A percentile compares a stretch with the other conserved stretches of the same genome.
phyloP scores from a whole-genome alignment of 1,140 invertebrate species.

The Cydia strobilella region DNA sequence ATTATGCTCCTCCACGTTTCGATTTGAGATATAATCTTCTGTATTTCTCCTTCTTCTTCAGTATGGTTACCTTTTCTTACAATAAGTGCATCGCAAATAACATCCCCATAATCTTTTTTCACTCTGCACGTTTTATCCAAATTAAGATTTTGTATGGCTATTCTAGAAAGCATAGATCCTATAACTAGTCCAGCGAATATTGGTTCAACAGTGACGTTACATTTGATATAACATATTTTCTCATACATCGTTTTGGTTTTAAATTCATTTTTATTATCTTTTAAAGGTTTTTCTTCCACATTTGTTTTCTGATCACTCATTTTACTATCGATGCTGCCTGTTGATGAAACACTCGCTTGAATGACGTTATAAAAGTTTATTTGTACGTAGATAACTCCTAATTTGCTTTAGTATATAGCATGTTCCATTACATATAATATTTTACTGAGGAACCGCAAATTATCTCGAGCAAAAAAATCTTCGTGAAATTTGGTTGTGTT shows the following conservation, averaged over 20 bases:
- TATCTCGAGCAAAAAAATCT: not conserved
- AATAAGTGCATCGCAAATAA: constrained; percentile 79
- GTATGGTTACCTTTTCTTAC: constrained; percentile 69
- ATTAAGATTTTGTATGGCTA: constrained; percentile 82
- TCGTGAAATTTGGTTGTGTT: not conserved
- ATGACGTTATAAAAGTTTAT: constrained; percentile 14
- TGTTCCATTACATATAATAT: not conserved
- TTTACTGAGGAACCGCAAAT: not conserved
- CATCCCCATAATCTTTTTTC: constrained; percentile 74
- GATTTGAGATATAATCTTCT: constrained; percentile 80
- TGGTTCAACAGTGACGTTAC: constrained; percentile 80
- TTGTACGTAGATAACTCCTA: constrained; percentile 1
- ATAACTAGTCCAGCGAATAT: constrained; percentile 79
- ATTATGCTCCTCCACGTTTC: constrained; percentile 80
- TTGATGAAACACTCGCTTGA: not conserved
- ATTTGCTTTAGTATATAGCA: not conserved
- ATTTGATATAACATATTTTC: constrained; percentile 31
- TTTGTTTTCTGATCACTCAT: constrained; percentile 9
- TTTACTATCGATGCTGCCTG: not conserved
- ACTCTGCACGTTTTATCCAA: constrained; percentile 83
- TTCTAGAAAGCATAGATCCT: constrained; percentile 75
- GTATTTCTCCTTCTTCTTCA: constrained; percentile 75
- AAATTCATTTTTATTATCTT: constrained; percentile 20
- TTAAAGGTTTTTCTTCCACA: constrained; percentile 27
- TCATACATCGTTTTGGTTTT: constrained; percentile 13